phyloP scores from a whole-genome alignment of 2,113 vertebrate species.

The Xiphophorus hellerii region DNA sequence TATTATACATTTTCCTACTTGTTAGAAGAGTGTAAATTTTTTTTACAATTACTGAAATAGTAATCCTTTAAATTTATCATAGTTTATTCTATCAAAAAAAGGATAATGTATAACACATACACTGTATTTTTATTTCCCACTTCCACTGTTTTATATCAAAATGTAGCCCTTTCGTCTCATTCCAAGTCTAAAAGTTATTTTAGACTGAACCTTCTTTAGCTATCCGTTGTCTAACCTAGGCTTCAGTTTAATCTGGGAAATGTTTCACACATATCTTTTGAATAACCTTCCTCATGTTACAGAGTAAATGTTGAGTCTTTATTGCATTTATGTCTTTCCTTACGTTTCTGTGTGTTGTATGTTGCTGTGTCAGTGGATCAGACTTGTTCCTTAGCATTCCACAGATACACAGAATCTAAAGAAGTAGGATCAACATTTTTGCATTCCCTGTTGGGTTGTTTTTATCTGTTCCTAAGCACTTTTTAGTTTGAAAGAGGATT shows the following conservation, averaged over 20 bases:
- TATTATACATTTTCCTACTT: neutral
- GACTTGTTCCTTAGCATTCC: neutral
- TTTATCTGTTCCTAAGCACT: neutral
- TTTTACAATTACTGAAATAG: neutral
- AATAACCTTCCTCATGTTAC: neutral
- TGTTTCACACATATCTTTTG: neutral
- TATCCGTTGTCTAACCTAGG: slow-evolving; percentile 40
- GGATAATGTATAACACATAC: neutral
- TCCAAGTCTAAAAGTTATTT: neutral
- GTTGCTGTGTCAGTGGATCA: neutral
- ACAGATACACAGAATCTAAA: neutral
- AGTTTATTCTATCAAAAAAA: neutral
- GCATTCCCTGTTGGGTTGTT: neutral
- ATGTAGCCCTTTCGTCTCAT: neutral
- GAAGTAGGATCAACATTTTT: neutral
- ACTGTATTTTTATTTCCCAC: neutral
- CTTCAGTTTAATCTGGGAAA: slow-evolving; percentile 20
- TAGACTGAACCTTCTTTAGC: neutral
- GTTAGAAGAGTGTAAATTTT: neutral
- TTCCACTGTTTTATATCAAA: neutral
- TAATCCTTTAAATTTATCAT: neutral
- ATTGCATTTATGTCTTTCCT: neutral
- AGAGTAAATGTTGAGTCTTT: neutral
- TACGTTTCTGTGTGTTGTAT: neutral
- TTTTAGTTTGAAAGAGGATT: neutral